These are phyloP conservation scores for Caenorhabditis remanei DNA, from an alignment of 1,140 invertebrate genomes.

Conservation along the genomic window DNA sequence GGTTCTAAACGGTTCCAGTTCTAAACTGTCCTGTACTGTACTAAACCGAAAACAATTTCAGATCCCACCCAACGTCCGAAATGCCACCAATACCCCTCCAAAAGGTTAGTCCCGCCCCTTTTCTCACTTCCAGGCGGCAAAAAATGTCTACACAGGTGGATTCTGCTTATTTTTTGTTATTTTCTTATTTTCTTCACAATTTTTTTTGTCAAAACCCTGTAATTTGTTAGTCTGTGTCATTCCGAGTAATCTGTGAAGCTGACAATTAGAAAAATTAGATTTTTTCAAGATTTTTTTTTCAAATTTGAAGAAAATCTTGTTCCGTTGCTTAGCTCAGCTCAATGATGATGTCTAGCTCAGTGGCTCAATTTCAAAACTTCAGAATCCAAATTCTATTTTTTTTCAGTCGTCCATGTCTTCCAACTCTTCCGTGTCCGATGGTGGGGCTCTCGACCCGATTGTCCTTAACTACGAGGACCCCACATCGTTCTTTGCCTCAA, in stretches of 20 bases:
- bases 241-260: no score
- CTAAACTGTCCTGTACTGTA: no score
- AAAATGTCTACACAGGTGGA: constrained; percentile 12
- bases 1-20: no score
- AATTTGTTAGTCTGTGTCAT: neutral
- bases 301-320: neutral
- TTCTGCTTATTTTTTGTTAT: neutral
- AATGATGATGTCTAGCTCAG: neutral
- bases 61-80: neutral
- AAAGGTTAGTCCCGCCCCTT: neutral
- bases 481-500: neutral
- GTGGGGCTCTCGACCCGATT: neutral
- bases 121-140: neutral
- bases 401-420: neutral
- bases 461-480: neutral
- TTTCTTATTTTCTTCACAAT: neutral
- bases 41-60: no score
- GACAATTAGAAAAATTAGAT: neutral
- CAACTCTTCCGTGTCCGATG: neutral
- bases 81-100: neutral
- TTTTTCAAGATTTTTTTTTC: neutral
- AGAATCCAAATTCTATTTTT: no score
- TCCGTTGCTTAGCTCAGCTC: neutral
- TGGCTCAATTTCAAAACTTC: neutral
- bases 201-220: neutral